These are phyloP conservation scores for Acrocyrtus sp. DNA, from an alignment of 2,888 invertebrate species.

Conservation along the genomic window DNA sequence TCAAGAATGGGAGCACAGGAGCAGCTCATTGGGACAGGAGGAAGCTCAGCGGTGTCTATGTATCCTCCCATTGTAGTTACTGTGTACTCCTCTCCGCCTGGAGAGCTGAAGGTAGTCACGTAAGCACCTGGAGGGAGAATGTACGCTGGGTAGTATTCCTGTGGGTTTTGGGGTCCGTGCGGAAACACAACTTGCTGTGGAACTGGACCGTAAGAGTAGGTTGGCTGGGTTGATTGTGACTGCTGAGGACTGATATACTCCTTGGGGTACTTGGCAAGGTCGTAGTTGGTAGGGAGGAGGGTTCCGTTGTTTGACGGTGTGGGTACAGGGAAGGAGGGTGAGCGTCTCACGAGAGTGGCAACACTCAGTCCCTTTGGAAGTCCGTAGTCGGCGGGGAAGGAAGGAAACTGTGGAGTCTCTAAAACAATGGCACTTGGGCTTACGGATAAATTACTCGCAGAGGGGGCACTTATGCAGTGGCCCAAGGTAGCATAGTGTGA, in stretches of 20 bases:
- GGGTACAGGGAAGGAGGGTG: slow-evolving; percentile 53
- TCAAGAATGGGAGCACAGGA: slow-evolving; percentile 55
- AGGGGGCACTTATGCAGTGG: slow-evolving; percentile 49
- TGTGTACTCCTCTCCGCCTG: slow-evolving; percentile 53
- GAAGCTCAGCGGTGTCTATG: slow-evolving; percentile 20
- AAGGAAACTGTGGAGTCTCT: slow-evolving; percentile 65
- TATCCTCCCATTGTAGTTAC: slow-evolving; percentile 47
- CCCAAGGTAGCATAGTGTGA: slow-evolving; percentile 52
- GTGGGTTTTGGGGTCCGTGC: slow-evolving; percentile 42
- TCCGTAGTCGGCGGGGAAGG: slow-evolving; percentile 82
- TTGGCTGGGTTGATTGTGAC: slow-evolving; percentile 31
- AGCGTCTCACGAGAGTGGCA: slow-evolving; percentile 54
- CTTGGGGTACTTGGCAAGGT: slow-evolving; percentile 63
- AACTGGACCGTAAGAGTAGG: slow-evolving; percentile 44
- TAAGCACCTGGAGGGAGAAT: slow-evolving; percentile 56
- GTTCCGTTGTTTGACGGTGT: slow-evolving; percentile 7
- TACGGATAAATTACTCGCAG: slow-evolving; percentile 36
- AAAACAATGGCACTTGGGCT: slow-evolving; percentile 52
- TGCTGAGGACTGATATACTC: slow-evolving; percentile 60
- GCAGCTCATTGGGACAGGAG: slow-evolving; percentile 41
- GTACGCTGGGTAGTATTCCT: slow-evolving; percentile 55
- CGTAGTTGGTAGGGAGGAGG: slow-evolving; percentile 59
- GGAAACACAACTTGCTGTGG: slow-evolving; percentile 45
- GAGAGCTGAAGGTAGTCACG: slow-evolving; percentile 50
- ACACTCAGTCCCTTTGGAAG: slow-evolving; percentile 71